Evolutionary conservation across 2,113 vertebrate genomes (phyloP), one percentile per base, ranked within the genome.

Genomic region (Aphyosemion australe): DNA sequence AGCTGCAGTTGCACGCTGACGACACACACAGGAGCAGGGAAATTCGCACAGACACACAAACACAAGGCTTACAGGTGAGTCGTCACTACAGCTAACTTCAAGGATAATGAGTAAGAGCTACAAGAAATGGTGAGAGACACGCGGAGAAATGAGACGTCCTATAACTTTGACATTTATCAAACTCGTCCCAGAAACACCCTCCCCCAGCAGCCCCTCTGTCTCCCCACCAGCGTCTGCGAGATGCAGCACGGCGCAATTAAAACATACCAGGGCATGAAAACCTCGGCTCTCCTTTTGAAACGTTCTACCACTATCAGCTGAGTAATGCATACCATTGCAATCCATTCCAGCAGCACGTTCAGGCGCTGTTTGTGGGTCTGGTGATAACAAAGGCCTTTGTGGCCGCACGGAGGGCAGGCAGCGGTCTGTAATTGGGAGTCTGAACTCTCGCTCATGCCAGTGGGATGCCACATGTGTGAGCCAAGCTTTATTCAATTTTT

Each of bases 381-480:
- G 65, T 42, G 84, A 91, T 90, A 90, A 91, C 85, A 90, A 91
- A 85, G 79, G 84, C 80, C 83, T 90, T 84, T 89, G 85, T 89
- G 87, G 76, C 71, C 78, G 50, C 69, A 68, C 79, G 62, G 46
- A 74, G 79, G 80, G 72, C 82, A 82, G 75, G 78, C 80, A 62
- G 80, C 65, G 62, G 72, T 51, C 80, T 74, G 84, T 90, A 90
- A 90, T 87, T 88, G 88, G 78, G 77, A 88, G 78, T 80, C 81
- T 82, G 83, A 83, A 87, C 75, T 79, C 78, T 73, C 20, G 61
- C 64, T 69, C 74, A 75, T 77, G 80, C 66, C 81, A 63, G 78
- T 65, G 65, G 74, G 87, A 87, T 66, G 78, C 69, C 76, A 76
- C 55, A 80, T 78, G 71, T 76, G 72, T 76, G 67, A 52, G 73